These are phyloP conservation scores for Taxidea taxus DNA, from an alignment of 2,113 vertebrate species.

Conservation along the genomic window DNA sequence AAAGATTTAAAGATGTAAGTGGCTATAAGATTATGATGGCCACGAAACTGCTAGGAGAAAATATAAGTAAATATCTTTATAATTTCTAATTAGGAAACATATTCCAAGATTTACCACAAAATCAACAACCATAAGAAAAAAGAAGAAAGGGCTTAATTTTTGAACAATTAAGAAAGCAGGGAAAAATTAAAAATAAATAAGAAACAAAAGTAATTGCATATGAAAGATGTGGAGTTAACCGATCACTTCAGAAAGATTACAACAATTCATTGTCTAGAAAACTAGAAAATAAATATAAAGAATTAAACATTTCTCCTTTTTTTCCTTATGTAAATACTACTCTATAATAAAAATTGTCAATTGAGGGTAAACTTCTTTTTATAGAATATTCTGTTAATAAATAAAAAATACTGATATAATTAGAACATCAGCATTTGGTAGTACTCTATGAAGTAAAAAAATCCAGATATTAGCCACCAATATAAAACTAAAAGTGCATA, in stretches of 20 bases:
- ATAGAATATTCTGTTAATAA: neutral
- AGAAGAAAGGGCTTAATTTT: neutral
- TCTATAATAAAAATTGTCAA: neutral
- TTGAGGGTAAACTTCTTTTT: neutral
- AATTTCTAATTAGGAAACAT: neutral
- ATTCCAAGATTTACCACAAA: neutral
- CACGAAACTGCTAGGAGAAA: neutral
- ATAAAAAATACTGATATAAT: neutral
- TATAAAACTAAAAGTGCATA: neutral
- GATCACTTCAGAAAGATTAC: neutral
- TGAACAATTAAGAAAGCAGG: neutral
- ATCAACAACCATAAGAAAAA: neutral
- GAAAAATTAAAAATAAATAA: neutral
- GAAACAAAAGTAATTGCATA: neutral
- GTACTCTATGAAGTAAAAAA: neutral
- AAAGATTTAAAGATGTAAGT: neutral
- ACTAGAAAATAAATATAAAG: neutral
- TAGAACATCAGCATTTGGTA: neutral
- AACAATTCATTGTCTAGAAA: neutral
- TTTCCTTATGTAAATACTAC: neutral
- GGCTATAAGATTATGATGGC: neutral
- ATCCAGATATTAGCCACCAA: neutral
- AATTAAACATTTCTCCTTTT: neutral
- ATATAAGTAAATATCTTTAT: neutral
- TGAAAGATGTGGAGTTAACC: neutral